These are phyloP conservation scores for Rhinoptilus africanus DNA, from an alignment of 2,113 vertebrate species.

Conservation along the genomic window DNA sequence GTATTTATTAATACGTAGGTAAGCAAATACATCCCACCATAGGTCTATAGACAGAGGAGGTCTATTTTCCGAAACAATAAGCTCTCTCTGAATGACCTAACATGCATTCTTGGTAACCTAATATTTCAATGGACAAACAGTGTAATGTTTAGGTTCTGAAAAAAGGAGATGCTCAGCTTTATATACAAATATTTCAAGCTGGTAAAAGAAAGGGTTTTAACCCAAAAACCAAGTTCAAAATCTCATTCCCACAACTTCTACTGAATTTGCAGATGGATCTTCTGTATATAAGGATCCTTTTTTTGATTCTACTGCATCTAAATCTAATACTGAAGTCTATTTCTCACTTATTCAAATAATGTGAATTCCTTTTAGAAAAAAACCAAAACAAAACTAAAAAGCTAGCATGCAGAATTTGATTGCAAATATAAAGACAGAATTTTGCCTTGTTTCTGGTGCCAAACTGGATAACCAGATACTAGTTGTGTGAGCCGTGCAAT, in stretches of 20 bases:
- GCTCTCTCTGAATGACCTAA: background rate
- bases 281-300: background rate
- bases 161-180: background rate
- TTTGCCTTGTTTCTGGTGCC: background rate
- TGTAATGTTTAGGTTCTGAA: background rate
- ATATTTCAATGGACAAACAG: background rate
- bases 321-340: background rate
- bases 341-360: background rate
- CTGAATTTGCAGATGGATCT: background rate
- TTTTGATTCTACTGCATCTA: background rate
- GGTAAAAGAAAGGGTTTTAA: background rate
- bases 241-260: background rate
- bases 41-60: background rate
- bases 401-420: background rate
- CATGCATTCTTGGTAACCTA: background rate
- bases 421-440: background rate
- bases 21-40: conserved; percentile 13
- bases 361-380: background rate
- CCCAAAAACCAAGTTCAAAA: background rate
- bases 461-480: background rate
- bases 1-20: background rate
- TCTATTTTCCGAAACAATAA: conserved; percentile 42
- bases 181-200: background rate
- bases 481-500: background rate
- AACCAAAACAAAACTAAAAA: background rate